Evolutionary conservation across 2,113 vertebrate genomes (phyloP), one percentile per base, ranked within the genome.

Genomic region (Cranoglanis bouderius): DNA sequence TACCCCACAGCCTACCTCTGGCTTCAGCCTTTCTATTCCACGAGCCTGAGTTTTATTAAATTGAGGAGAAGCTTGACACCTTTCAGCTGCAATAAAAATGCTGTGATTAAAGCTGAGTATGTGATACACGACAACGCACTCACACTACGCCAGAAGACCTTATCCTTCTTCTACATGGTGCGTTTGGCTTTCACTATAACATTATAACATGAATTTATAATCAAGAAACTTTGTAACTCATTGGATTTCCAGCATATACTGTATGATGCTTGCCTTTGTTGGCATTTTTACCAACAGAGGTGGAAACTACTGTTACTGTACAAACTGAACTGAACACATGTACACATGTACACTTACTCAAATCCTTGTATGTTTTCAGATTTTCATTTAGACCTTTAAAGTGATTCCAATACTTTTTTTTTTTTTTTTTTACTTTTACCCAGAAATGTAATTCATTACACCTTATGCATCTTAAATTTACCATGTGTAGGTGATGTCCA

Each of bases 141-240:
- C 9, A 91, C 80, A 35, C 59, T 74, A 3, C 90, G 12, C 14
- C 93, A 94, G 91, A 81, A 88, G 14, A 81, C 29, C 18, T 67
- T 96, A 0, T 57, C 93, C 70, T 93, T 95, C 90, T 95, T 90
- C 84, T 96, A 94, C 85, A 84, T 95, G 93, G 96, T 96, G 89
- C 61, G 38, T 83, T 40, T 81, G 77, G 16, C 2, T 51, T 80
- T 80, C 29, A 80, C 13, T 10, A 8, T 49, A 49, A 49, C 46
- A 10, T 49, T 49, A 8, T 49, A 49, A 49, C 46, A 10, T 49
- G 9, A 10, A 49, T 49, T 49, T 10, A 49, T 49, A 49, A 49
- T 49, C 46, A 49, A 46, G 46, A 46, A 10, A 49, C 46, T 10
- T 49, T 49, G 8, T 49, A 67, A 70, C 65, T 10, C n/a, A 35